A percentile compares a stretch with the other conserved stretches of the same genome.
These are phyloP conservation scores for Murina feae DNA, from an alignment of 2,113 vertebrate species.

Conservation along the genomic window DNA sequence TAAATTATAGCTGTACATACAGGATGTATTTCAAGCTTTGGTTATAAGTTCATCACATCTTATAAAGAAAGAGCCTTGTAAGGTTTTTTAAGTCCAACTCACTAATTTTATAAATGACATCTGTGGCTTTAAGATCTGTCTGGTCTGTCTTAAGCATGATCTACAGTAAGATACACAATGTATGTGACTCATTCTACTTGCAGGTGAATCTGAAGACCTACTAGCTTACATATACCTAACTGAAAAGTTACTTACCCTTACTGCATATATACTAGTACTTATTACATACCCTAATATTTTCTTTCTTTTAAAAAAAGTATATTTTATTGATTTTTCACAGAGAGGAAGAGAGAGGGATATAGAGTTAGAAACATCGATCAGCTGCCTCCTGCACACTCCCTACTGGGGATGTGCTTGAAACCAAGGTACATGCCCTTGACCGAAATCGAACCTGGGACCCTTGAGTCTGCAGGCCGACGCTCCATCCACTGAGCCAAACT, in stretches of 20 bases:
- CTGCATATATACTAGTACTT: not conserved
- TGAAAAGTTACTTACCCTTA: not conserved
- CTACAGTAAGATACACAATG: not conserved
- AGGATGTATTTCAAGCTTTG: not conserved
- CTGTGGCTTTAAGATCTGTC: not conserved
- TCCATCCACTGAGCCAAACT: too few relatives aligned
- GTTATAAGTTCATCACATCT: not conserved
- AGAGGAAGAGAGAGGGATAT: too few relatives aligned
- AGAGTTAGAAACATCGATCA: too few relatives aligned
- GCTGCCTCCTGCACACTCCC: too few relatives aligned
- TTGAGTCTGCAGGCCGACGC: too few relatives aligned
- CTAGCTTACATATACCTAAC: not conserved
- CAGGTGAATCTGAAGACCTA: not conserved
- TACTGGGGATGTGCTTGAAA: too few relatives aligned
- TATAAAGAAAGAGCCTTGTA: not conserved
- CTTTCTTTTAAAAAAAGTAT: too few relatives aligned
- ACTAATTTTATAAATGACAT: not conserved
- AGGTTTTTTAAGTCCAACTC: not conserved
- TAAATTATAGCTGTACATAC: not conserved
- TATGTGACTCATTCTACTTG: not conserved
- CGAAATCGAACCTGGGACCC: too few relatives aligned
- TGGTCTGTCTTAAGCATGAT: not conserved
- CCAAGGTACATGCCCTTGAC: too few relatives aligned
- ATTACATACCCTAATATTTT: not conserved
- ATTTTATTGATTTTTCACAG: too few relatives aligned